Conservation (phyloP, 2,888 invertebrate genomes). For the Penaeus monodon region DNA sequence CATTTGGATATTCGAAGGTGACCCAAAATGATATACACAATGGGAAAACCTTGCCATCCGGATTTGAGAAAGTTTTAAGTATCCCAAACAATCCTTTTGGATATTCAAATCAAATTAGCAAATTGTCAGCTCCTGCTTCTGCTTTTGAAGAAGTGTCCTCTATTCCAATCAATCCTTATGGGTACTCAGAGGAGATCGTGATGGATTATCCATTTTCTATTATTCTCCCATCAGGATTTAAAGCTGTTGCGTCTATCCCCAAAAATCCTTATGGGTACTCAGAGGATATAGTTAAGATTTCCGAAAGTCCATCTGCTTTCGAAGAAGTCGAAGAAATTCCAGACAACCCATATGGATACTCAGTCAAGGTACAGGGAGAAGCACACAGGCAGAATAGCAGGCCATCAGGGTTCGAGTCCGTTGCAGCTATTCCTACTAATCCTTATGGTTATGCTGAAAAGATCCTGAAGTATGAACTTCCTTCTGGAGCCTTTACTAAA, state of each 20-base stretch:
- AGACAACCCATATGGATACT: conserved; percentile 20
- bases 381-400: no score
- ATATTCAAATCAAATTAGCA: no score
- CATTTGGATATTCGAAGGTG: no score
- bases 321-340: background rate
- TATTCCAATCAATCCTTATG: background rate
- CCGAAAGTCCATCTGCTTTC: background rate
- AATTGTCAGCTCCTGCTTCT: background rate
- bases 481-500: background rate
- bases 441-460: conserved; percentile 9
- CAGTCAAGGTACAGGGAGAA: no score
- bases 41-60: no score
- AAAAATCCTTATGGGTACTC: conserved; percentile 23
- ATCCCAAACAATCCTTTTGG: no score
- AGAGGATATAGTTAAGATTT: background rate
- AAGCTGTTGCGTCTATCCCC: background rate
- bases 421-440: no score
- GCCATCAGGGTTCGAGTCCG: no score
- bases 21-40: no score
- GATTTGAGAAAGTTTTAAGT: no score
- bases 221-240: background rate
- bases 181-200: no score
- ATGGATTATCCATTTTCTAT: no score
- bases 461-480: background rate
- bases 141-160: background rate